Percentiles rank a stretch among this genome's conserved stretches.
Conservation (phyloP, 37 sponge, comb jelly and placozoan genomes). For the Axinella damicornis region DNA sequence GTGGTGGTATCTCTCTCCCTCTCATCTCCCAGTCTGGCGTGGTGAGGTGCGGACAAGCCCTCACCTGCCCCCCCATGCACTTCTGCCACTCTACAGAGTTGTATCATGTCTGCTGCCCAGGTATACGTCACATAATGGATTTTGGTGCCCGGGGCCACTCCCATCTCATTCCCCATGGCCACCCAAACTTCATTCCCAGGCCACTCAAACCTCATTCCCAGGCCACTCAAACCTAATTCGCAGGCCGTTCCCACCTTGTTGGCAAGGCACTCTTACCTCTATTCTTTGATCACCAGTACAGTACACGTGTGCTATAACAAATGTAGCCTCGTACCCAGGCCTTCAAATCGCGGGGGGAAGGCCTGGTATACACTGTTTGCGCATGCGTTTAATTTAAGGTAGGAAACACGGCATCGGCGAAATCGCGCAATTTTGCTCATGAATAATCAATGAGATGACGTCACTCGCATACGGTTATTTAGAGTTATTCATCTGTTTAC, state of each 20-base stretch:
- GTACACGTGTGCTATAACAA: no score
- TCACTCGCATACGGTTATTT: no score
- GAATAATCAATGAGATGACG: no score
- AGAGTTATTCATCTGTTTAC: no score
- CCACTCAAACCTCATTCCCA: background rate
- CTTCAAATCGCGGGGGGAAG: no score
- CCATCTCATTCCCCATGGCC: background rate
- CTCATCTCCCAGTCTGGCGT: background rate
- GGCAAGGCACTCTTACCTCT: no score
- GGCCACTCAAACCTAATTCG: background rate
- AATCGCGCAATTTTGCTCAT: no score
- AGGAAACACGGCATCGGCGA: no score
- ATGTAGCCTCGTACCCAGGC: no score
- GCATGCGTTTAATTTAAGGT: no score
- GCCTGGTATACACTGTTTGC: no score
- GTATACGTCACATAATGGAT: background rate
- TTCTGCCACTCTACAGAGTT: constrained; percentile 17
- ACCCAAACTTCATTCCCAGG: background rate
- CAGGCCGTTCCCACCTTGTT: background rate
- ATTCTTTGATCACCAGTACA: no score
- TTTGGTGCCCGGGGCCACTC: background rate
- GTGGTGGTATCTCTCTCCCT: constrained; percentile 6
- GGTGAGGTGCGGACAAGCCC: background rate
- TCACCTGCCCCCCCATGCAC: constrained; percentile 9
- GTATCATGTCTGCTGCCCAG: constrained; percentile 20